phyloP scores from a whole-genome alignment of 2,113 vertebrate species.

The Austrofundulus limnaeus region DNA sequence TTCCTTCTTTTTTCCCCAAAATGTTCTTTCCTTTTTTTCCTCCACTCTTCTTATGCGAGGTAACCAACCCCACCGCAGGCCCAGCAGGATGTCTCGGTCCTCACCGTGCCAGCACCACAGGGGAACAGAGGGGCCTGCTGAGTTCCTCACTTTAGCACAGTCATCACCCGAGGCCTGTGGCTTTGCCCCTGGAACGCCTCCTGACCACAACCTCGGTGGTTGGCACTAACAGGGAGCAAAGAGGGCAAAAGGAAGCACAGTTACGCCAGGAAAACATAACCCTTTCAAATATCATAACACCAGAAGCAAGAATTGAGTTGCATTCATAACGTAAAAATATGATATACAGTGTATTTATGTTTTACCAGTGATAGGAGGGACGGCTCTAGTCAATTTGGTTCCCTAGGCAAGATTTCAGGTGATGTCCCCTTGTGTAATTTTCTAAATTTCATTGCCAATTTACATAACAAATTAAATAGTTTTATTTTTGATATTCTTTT shows the following conservation, averaged over 20 bases:
- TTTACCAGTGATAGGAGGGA: too few relatives aligned
- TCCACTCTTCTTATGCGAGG: slow-evolving; percentile 45
- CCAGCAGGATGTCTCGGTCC: slow-evolving; percentile 71
- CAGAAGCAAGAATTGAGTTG: too few relatives aligned
- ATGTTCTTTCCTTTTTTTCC: slow-evolving; percentile 11
- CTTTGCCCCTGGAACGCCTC: slow-evolving; percentile 72
- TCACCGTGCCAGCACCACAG: slow-evolving; percentile 72
- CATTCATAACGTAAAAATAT: too few relatives aligned
- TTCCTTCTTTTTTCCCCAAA: slow-evolving; percentile 25
- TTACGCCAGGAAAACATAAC: slow-evolving; percentile 1
- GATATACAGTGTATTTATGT: too few relatives aligned
- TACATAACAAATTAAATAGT: too few relatives aligned
- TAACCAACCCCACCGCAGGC: slow-evolving; percentile 72
- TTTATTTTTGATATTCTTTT: too few relatives aligned
- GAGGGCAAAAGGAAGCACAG: slow-evolving; percentile 38
- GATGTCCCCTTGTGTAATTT: too few relatives aligned
- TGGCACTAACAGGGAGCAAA: slow-evolving; percentile 49
- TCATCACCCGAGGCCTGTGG: slow-evolving; percentile 65
- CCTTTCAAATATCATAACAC: neutral
- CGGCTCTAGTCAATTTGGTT: too few relatives aligned
- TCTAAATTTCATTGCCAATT: too few relatives aligned
- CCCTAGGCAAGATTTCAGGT: too few relatives aligned
- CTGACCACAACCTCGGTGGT: slow-evolving; percentile 66
- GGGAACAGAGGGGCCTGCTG: slow-evolving; percentile 67
- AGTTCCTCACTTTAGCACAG: slow-evolving; percentile 67